Conservation (phyloP, 2,113 vertebrate genomes). For the Arizona elegans region DNA sequence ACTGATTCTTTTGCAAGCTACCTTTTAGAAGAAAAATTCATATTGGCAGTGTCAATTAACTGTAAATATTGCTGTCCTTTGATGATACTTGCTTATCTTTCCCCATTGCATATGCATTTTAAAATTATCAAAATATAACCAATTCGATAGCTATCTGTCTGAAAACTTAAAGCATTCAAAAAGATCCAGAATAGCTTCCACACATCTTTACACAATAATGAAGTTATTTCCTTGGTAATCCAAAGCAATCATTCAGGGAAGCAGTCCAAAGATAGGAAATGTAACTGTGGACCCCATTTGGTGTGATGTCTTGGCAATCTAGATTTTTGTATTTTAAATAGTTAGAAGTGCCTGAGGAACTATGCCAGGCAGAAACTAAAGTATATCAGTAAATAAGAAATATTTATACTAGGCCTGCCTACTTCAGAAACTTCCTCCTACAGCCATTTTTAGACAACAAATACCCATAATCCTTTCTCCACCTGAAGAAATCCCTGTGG, state of each 20-base stretch:
- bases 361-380: neutral
- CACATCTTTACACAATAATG: neutral
- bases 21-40: neutral
- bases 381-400: neutral
- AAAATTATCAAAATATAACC: neutral
- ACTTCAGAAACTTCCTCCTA: neutral
- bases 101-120: neutral
- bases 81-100: neutral
- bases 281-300: neutral
- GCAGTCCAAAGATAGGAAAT: neutral
- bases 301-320: neutral
- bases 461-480: neutral
- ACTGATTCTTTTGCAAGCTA: neutral
- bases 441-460: neutral
- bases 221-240: neutral
- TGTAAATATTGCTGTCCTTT: neutral
- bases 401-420: neutral
- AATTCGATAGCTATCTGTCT: neutral
- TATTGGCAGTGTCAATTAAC: neutral
- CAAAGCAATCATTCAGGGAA: neutral
- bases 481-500: neutral
- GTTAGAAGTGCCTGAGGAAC: neutral
- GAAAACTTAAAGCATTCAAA: neutral
- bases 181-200: neutral
- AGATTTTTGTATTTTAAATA: neutral